Evolutionary conservation across 2,888 invertebrate species (phyloP).

Genomic region (Melieria omissa): DNA sequence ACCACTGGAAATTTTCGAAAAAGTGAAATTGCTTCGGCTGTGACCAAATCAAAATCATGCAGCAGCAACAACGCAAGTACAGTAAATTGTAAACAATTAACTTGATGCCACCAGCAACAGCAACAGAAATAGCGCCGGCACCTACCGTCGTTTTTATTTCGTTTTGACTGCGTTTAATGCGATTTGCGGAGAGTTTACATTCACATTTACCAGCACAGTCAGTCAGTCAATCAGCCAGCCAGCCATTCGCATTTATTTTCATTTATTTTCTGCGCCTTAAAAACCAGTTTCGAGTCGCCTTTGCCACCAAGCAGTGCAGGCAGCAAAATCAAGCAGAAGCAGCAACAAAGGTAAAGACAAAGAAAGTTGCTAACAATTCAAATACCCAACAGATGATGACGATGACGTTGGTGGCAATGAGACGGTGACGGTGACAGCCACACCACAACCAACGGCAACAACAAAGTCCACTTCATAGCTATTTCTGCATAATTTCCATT

Average conservation of each 20-base stretch:
- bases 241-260: too few relatives aligned
- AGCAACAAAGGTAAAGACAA: background rate
- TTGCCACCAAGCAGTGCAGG: background rate
- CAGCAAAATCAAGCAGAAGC: background rate
- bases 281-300: constrained; percentile 14
- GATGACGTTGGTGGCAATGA: constrained; percentile 4
- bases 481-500: background rate
- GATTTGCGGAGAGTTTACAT: constrained; percentile 11
- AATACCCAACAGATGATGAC: constrained; percentile 1
- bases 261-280: background rate
- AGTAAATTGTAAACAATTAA: too few relatives aligned
- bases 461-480: background rate
- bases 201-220: constrained; percentile 5
- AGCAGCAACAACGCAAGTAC: too few relatives aligned
- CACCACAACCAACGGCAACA: background rate
- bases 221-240: too few relatives aligned
- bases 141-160: constrained; percentile 1
- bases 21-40: too few relatives aligned
- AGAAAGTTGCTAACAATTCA: constrained; percentile 35
- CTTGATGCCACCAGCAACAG: too few relatives aligned
- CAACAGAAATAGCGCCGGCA: background rate
- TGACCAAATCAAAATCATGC: too few relatives aligned
- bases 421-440: background rate
- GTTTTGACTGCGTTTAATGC: constrained; percentile 9
- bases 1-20: too few relatives aligned